Percentiles rank a stretch among this genome's conserved stretches.
phyloP scores from a whole-genome alignment of 2,113 vertebrate genomes.

The Progne subis region DNA sequence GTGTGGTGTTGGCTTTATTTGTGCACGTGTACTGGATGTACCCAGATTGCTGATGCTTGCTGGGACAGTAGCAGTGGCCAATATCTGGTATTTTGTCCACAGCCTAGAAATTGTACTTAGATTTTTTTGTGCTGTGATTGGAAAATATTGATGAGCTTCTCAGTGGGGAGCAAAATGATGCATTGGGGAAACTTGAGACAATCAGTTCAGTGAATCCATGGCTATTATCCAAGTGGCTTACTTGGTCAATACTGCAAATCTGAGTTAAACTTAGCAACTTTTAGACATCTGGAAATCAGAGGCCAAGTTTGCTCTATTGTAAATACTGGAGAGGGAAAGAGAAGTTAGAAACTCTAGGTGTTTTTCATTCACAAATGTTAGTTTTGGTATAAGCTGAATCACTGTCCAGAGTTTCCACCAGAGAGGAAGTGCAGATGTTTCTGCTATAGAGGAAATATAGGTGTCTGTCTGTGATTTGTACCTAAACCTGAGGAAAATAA shows the following conservation, averaged over 20 bases:
- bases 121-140: neutral
- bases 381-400: neutral
- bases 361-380: neutral
- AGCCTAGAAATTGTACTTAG: neutral
- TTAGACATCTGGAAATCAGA: neutral
- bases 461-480: neutral
- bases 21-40: rapidly evolving
- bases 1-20: neutral
- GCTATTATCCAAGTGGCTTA: neutral
- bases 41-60: neutral
- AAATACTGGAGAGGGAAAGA: neutral
- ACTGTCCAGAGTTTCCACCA: neutral
- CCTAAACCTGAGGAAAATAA: neutral
- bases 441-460: neutral
- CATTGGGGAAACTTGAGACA: neutral
- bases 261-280: neutral
- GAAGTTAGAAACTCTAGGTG: neutral
- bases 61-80: neutral
- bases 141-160: neutral
- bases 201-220: neutral
- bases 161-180: neutral
- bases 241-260: neutral
- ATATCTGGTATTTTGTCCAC: neutral
- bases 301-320: neutral
- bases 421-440: neutral